A percentile compares a stretch with the other conserved stretches of the same genome.
Conservation (phyloP, 2,797 vertebrate species). For the Podarcis lilfordi region DNA sequence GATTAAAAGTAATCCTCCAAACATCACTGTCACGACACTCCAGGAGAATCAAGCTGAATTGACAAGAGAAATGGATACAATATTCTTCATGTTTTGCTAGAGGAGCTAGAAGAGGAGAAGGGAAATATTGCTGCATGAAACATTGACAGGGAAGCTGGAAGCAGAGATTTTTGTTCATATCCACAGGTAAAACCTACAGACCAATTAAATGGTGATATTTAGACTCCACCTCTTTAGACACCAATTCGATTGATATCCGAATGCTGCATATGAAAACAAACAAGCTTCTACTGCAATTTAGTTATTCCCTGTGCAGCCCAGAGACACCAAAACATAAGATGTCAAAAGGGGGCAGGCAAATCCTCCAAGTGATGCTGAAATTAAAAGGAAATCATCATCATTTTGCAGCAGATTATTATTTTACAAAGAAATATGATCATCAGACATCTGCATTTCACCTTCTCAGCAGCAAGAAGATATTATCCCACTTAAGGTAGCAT, state of each 20-base stretch:
- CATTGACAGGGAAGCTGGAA: not conserved
- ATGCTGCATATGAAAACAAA: not conserved
- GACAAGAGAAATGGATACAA: not conserved
- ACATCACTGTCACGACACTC: not conserved
- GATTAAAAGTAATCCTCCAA: constrained; percentile 11
- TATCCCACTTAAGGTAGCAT: not conserved
- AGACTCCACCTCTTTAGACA: not conserved
- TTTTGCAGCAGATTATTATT: not conserved
- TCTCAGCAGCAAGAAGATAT: not conserved
- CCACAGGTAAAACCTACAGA: not conserved
- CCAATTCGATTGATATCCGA: not conserved
- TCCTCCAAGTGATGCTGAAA: not conserved
- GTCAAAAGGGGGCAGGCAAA: not conserved
- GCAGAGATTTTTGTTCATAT: not conserved
- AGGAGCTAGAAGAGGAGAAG: not conserved
- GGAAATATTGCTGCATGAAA: not conserved
- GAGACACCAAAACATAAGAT: not conserved
- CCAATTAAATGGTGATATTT: not conserved
- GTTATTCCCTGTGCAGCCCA: not conserved
- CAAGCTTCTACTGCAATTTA: not conserved
- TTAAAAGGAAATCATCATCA: not conserved
- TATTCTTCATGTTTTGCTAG: not conserved
- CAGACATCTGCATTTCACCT: not conserved
- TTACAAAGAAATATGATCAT: not conserved
- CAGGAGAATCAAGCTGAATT: constrained; percentile 23